Evolutionary conservation across 2,888 invertebrate species (phyloP).

Genomic region (Lasioglossum oenotherae): DNA sequence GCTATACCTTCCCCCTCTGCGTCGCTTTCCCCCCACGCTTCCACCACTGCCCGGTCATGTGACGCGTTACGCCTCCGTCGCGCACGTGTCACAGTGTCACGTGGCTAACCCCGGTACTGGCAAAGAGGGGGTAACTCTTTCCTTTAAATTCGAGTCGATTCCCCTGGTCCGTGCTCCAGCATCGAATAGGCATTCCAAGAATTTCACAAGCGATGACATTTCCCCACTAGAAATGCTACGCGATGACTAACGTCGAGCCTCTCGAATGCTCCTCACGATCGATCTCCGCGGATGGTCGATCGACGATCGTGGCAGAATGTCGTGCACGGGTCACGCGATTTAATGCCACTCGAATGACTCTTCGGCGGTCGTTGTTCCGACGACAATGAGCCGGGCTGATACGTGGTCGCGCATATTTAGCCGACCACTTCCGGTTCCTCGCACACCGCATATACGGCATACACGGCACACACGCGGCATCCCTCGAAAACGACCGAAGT

Average conservation of each 20-base stretch:
- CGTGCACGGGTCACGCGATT: constrained; percentile 44
- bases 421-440: constrained; percentile 76
- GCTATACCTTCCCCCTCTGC: too few relatives aligned
- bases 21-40: too few relatives aligned
- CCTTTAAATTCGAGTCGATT: too few relatives aligned
- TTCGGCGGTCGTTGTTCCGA: constrained; percentile 67
- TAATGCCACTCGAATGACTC: constrained; percentile 53
- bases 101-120: too few relatives aligned
- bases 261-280: constrained; percentile 44
- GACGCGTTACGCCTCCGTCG: too few relatives aligned
- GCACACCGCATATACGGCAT: constrained; percentile 23
- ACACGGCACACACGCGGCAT: constrained; percentile 19
- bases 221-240: constrained; percentile 19
- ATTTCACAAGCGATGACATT: constrained; percentile 63
- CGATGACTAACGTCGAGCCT: constrained; percentile 31
- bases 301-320: constrained; percentile 43
- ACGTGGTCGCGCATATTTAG: constrained; percentile 74
- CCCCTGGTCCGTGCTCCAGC: neutral
- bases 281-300: constrained; percentile 41
- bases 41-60: too few relatives aligned
- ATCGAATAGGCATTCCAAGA: constrained; percentile 32
- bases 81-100: too few relatives aligned
- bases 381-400: constrained; percentile 68
- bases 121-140: too few relatives aligned
- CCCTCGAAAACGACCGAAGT: constrained; percentile 56